Base-by-base conservation (phyloP, 2,797 vertebrate species). In the Schizothorax lantsangensis region DNA sequence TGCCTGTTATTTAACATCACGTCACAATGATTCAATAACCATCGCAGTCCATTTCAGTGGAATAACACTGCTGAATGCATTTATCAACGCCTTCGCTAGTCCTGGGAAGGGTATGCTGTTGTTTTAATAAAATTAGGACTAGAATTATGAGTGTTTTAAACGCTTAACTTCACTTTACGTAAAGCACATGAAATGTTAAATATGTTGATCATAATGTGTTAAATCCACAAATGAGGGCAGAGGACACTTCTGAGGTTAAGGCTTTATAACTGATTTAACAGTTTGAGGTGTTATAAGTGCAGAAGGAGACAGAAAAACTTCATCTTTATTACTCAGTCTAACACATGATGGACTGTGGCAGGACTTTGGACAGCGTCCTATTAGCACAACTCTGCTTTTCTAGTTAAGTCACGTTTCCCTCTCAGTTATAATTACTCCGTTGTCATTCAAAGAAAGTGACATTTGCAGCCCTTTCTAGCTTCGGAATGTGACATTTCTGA, bases 1-100 rank as follows among this genome's bases (percentile, higher is more conserved):
- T 91, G 91, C 90, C 91, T 87, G 86, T 93, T 92, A 95, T 94
- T 94, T 94, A 93, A 95, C 88, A 91, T 79, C 68, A 77, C 85
- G 92, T 91, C 93, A 92, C 92, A 91, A 91, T 94, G 75, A 94
- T 94, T 92, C 92, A 94, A 91, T 84, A 84, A 62, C 88, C 89
- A 91, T 91, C 91, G 93, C 88, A 89, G 93, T 91, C 89, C 90
- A 86, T 84, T 92, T 91, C 90, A 79, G 87, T 91, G 91, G 85
- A 93, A 93, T 92, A 92, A 92, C 81, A 82, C n/a, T 6, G 17
- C 47, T 15, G 38, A 8, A 64, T 15, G 45, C 82, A 75, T 75
- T 47, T 5, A 43, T 77, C 72, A 77, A 3, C 59, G 57, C 12
- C 82, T 64, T 12, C 36, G 10, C 33, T 7, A 9, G 3, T n/a